phyloP scores from a whole-genome alignment of 2,888 invertebrate species.

The Apamea sordens region DNA sequence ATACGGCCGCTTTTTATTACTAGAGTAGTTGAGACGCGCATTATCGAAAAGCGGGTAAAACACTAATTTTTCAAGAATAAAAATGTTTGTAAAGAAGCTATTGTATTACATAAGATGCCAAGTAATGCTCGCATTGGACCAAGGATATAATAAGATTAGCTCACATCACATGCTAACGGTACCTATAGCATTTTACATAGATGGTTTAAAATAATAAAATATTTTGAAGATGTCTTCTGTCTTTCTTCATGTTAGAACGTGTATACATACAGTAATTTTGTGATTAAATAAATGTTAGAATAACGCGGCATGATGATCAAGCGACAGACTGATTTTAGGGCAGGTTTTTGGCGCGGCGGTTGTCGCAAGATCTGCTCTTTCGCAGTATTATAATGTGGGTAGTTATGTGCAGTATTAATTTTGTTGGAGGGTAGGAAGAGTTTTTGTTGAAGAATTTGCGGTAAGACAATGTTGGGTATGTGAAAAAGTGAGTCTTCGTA shows the following conservation, averaged over 20 bases:
- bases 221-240: conserved; percentile 83
- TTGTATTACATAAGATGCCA: conserved; percentile 88
- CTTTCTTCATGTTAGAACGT: conserved; percentile 85
- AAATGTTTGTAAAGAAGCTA: conserved; percentile 66
- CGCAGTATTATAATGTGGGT: conserved; percentile 82
- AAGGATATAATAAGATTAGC: conserved; percentile 87
- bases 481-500: conserved; percentile 25
- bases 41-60: conserved; percentile 76
- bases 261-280: conserved; percentile 85
- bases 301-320: conserved; percentile 79
- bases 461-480: conserved; percentile 7
- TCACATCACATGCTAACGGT: conserved; percentile 86
- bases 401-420: conserved; percentile 71
- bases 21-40: conserved; percentile 72
- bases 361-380: conserved; percentile 72
- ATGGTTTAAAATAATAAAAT: conserved; percentile 69
- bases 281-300: conserved; percentile 85
- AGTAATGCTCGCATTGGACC: conserved; percentile 88
- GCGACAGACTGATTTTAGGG: conserved; percentile 85
- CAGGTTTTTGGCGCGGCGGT: conserved; percentile 72
- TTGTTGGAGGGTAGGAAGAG: conserved; percentile 2
- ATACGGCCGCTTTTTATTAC: conserved; percentile 57
- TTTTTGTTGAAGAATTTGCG: not conserved
- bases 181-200: conserved; percentile 79
- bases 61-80: conserved; percentile 63